Percentiles rank a stretch among this genome's conserved stretches.
Evolutionary conservation across 2,797 vertebrate species (phyloP).

Genomic region (Erpetoichthys calabaricus): DNA sequence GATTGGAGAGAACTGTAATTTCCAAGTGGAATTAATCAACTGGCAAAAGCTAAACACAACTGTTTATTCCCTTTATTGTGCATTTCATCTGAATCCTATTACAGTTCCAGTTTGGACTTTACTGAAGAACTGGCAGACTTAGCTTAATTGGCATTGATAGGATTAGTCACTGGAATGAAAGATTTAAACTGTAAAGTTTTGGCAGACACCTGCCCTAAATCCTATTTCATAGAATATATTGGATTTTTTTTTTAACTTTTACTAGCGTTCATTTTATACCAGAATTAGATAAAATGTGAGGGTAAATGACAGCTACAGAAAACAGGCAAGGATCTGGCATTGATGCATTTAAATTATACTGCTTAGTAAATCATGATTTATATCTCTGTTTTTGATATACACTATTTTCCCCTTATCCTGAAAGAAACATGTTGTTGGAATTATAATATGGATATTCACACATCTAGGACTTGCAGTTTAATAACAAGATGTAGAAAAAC

Average conservation of each 20-base stretch:
- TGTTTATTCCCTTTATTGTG: slow-evolving; percentile 45
- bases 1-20: slow-evolving; percentile 18
- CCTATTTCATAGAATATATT: background rate
- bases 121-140: slow-evolving; percentile 74
- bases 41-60: slow-evolving; percentile 36
- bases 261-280: too few relatives aligned
- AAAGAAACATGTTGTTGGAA: too few relatives aligned
- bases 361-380: too few relatives aligned
- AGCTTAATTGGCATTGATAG: slow-evolving; percentile 89
- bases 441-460: too few relatives aligned
- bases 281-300: too few relatives aligned
- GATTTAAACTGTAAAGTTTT: slow-evolving; percentile 73
- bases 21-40: slow-evolving; percentile 39
- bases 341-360: too few relatives aligned
- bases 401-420: too few relatives aligned
- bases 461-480: too few relatives aligned
- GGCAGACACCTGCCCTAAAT: slow-evolving; percentile 61
- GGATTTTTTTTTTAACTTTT: background rate
- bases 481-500: too few relatives aligned
- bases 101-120: slow-evolving; percentile 78
- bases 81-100: slow-evolving; percentile 70
- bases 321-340: too few relatives aligned
- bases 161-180: slow-evolving; percentile 74
- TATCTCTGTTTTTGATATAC: too few relatives aligned
- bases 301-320: too few relatives aligned